Conservation (phyloP, 2,888 invertebrate genomes). For the Drosophila histrio region DNA sequence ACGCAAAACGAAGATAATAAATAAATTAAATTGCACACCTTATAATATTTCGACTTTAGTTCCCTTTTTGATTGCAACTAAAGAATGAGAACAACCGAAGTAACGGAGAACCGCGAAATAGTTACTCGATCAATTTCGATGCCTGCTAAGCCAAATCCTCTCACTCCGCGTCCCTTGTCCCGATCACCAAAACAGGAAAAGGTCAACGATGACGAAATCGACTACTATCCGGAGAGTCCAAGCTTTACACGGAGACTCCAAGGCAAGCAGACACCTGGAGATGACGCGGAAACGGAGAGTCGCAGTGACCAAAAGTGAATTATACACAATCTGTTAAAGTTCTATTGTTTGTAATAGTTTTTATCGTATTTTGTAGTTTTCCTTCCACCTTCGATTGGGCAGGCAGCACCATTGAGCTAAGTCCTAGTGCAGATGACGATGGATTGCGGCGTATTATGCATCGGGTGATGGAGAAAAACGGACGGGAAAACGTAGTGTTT, state of each 20-base stretch:
- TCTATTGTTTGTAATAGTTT: not conserved
- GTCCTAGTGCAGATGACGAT: constrained; percentile 56
- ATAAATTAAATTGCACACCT: constrained; percentile 68
- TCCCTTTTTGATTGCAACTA: constrained; percentile 7
- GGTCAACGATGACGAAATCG: constrained; percentile 58
- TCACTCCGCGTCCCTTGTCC: constrained; percentile 69
- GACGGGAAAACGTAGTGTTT: constrained; percentile 82
- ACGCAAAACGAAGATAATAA: constrained; percentile 57
- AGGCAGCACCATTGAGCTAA: constrained; percentile 81
- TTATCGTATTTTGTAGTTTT: constrained; percentile 52
- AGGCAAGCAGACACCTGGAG: constrained; percentile 38
- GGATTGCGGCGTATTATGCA: constrained; percentile 63
- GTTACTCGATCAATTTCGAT: constrained; percentile 81
- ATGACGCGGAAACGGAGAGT: constrained; percentile 54
- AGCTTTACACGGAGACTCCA: constrained; percentile 57
- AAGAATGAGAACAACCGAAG: constrained; percentile 40
- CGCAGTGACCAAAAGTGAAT: constrained; percentile 78
- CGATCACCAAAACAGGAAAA: constrained; percentile 83
- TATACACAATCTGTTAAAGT: constrained; percentile 6
- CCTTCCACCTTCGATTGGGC: constrained; percentile 78
- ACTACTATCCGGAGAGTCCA: constrained; percentile 81
- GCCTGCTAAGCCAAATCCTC: constrained; percentile 82
- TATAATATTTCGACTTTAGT: constrained; percentile 14
- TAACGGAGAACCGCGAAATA: constrained; percentile 55
- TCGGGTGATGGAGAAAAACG: constrained; percentile 82